Percentiles rank a stretch among this genome's conserved stretches.
phyloP scores from a whole-genome alignment of 2,797 vertebrate species.

The Sebastes taczanowskii region DNA sequence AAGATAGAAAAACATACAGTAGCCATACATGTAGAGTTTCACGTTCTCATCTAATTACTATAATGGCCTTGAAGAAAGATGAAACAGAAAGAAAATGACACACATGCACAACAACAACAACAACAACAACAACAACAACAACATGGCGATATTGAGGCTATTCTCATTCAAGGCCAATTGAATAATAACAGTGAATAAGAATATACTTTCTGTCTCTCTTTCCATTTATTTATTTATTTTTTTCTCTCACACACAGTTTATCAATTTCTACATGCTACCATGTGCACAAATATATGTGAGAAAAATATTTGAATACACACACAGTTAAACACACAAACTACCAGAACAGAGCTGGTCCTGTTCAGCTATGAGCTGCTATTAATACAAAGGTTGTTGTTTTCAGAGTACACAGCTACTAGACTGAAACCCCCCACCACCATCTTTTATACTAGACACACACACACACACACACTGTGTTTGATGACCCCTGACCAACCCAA shows the following conservation, averaged over 20 bases:
- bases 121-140: neutral
- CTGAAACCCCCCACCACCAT: neutral
- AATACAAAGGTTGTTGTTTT: conserved; percentile 1
- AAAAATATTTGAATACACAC: neutral
- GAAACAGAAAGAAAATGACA: neutral
- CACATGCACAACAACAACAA: neutral
- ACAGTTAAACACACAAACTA: neutral
- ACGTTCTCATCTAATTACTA: neutral
- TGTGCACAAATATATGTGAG: neutral
- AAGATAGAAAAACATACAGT: neutral
- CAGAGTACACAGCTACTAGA: conserved; percentile 11
- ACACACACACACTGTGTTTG: conserved; percentile 4
- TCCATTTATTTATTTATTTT: neutral
- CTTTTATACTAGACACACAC: neutral
- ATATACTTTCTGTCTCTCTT: neutral
- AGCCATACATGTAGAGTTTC: neutral
- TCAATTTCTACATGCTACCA: neutral
- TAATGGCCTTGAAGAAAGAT: neutral
- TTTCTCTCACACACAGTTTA: neutral
- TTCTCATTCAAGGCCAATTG: neutral
- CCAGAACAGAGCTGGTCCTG: neutral
- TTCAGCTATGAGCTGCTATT: neutral
- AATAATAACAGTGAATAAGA: neutral
- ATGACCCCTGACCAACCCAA: conserved; percentile 31
- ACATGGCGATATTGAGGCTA: neutral